Conservation (phyloP, 2,113 vertebrate genomes). For the Crotophaga sulcirostris region DNA sequence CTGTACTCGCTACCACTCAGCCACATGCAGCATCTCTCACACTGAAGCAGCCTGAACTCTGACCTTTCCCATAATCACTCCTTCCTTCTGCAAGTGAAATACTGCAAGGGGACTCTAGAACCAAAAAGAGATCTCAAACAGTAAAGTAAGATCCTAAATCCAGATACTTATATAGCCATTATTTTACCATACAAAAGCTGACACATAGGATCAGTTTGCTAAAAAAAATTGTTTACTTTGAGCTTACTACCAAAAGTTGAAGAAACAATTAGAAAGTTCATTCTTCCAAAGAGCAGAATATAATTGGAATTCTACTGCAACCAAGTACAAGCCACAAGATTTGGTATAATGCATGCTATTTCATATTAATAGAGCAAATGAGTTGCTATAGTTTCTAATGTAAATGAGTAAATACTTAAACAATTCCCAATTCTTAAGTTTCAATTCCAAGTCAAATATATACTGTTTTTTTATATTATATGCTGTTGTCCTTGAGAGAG, state of each 20-base stretch:
- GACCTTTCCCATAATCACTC: background rate
- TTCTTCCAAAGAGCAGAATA: background rate
- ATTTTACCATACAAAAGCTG: background rate
- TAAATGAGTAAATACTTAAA: background rate
- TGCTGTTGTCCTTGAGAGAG: background rate
- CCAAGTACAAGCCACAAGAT: background rate
- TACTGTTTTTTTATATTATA: background rate
- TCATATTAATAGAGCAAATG: background rate
- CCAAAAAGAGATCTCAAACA: background rate
- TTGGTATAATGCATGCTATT: background rate
- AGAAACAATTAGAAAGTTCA: background rate
- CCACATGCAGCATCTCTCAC: background rate
- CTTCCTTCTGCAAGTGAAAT: background rate
- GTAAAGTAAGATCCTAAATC: background rate
- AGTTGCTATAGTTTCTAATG: background rate
- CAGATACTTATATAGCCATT: background rate
- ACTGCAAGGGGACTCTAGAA: background rate
- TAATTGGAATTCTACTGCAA: background rate
- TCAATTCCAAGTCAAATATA: background rate
- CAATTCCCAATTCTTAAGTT: background rate
- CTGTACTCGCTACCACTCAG: background rate
- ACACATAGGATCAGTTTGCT: background rate
- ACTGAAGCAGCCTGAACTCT: background rate
- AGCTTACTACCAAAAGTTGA: background rate
- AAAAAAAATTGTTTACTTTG: background rate